phyloP scores from a whole-genome alignment of 2,113 vertebrate genomes.

The Cyphomyrus plagiostoma region DNA sequence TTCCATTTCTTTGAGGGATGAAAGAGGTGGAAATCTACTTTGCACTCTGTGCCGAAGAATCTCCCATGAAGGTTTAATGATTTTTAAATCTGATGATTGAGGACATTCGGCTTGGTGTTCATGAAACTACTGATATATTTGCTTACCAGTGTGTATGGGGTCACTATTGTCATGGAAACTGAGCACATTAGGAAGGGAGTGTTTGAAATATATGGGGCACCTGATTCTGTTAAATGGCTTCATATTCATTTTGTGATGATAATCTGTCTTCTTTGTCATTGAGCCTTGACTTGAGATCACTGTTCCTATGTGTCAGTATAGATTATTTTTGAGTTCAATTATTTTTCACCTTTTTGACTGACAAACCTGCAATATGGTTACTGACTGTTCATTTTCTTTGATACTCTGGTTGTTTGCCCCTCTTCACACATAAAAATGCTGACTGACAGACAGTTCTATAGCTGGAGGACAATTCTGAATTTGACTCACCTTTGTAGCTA shows the following conservation, averaged over 20 bases:
- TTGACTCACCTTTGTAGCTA: not conserved
- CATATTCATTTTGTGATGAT: not conserved
- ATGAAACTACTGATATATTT: not conserved
- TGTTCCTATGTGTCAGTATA: not conserved
- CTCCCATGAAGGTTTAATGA: not conserved
- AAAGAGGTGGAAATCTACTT: not conserved
- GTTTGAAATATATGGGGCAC: not conserved
- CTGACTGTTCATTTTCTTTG: not conserved
- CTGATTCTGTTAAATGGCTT: not conserved
- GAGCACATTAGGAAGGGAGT: not conserved
- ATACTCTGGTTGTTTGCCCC: not conserved
- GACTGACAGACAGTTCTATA: not conserved
- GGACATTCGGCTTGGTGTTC: not conserved
- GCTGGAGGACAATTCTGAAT: not conserved
- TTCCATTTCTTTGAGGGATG: not conserved
- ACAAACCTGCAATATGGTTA: not conserved
- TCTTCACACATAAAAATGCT: not conserved
- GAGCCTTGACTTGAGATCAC: not conserved
- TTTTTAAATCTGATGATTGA: not conserved
- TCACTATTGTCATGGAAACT: not conserved
- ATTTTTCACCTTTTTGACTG: not conserved
- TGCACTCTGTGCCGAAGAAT: not conserved
- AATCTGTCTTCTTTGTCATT: not conserved
- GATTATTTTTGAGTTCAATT: not conserved
- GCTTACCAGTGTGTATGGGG: not conserved